Evolutionary conservation across 1,140 invertebrate species (phyloP).

Genomic region (Aphis craccivora): DNA sequence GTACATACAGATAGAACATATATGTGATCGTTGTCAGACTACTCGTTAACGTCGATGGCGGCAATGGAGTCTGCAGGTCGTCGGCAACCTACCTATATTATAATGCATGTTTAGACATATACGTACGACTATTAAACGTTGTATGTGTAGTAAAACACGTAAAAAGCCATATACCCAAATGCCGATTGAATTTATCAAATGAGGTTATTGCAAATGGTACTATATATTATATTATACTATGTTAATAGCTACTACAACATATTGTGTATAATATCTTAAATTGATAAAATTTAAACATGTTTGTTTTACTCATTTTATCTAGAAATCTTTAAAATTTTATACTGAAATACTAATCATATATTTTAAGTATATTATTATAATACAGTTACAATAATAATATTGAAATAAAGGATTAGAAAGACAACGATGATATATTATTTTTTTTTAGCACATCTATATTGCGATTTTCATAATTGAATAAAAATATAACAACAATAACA

Average conservation of each 20-base stretch:
- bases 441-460: too few relatives aligned
- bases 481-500: too few relatives aligned
- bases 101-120: neutral
- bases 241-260: neutral
- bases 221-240: neutral
- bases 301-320: neutral
- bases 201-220: neutral
- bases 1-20: neutral
- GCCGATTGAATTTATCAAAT: neutral
- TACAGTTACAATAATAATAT: too few relatives aligned
- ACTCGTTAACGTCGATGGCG: neutral
- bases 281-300: neutral
- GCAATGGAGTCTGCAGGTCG: neutral
- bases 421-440: too few relatives aligned
- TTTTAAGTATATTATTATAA: too few relatives aligned
- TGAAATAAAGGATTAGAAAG: too few relatives aligned
- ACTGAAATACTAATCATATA: too few relatives aligned
- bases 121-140: neutral
- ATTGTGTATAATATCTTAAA: neutral
- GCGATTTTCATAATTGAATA: too few relatives aligned
- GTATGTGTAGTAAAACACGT: neutral
- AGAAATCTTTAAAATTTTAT: too few relatives aligned
- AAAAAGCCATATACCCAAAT: neutral
- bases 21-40: conserved; percentile 2
- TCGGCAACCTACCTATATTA: neutral